A percentile compares a stretch with the other conserved stretches of the same genome.
These are phyloP conservation scores for Sylvicola fuscatus DNA, from an alignment of 2,888 invertebrate genomes.

Conservation along the genomic window DNA sequence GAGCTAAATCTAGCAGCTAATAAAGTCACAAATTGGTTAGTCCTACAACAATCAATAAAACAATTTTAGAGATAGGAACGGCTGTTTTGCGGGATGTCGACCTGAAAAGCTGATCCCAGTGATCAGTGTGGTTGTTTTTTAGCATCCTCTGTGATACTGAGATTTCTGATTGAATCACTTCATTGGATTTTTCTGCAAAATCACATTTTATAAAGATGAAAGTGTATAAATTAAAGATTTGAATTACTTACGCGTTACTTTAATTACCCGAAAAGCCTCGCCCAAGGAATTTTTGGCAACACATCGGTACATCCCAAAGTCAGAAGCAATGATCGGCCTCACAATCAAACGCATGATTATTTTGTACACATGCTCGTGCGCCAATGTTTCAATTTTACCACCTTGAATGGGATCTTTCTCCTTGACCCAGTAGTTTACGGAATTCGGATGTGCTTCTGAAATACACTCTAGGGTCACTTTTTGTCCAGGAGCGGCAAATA, in stretches of 20 bases:
- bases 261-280: conserved; percentile 24
- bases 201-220: too few relatives aligned
- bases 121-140: too few relatives aligned
- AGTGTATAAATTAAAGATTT: not conserved
- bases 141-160: too few relatives aligned
- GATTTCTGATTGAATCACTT: too few relatives aligned
- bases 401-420: conserved; percentile 26
- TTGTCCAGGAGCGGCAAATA: conserved; percentile 42
- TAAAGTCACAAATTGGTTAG: too few relatives aligned
- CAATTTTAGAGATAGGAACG: too few relatives aligned
- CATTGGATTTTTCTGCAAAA: too few relatives aligned
- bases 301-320: conserved; percentile 63
- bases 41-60: too few relatives aligned
- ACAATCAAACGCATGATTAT: conserved; percentile 54
- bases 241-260: not conserved
- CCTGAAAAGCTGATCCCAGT: too few relatives aligned
- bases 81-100: too few relatives aligned
- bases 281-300: conserved; percentile 63
- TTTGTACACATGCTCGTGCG: conserved; percentile 53
- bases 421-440: conserved; percentile 50
- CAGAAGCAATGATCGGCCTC: conserved; percentile 36
- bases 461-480: conserved; percentile 46
- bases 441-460: conserved; percentile 50
- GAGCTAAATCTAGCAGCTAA: too few relatives aligned
- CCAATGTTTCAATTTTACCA: conserved; percentile 25